These are phyloP conservation scores for Anagrus nilaparvatae DNA, from an alignment of 1,140 invertebrate species.

Conservation along the genomic window DNA sequence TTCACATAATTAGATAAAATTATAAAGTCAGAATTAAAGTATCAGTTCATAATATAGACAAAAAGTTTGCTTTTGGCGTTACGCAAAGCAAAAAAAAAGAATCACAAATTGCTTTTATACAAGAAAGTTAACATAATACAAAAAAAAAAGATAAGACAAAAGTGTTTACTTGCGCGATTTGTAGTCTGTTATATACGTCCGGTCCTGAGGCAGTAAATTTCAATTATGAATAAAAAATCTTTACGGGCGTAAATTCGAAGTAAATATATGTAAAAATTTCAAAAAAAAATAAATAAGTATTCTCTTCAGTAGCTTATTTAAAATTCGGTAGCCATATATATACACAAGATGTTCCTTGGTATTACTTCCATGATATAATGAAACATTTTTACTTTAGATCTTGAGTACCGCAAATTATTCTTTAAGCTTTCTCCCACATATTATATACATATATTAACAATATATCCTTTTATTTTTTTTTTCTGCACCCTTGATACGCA, in stretches of 20 bases:
- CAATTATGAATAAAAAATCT: slow-evolving; percentile 42
- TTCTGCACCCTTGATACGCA: neutral
- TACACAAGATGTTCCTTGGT: slow-evolving; percentile 23
- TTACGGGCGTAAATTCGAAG: no score
- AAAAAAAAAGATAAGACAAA: slow-evolving; percentile 31
- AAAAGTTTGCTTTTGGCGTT: no score
- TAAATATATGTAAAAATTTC: no score
- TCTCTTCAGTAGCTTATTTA: slow-evolving; percentile 40
- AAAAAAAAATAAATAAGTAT: no score
- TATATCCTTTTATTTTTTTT: neutral
- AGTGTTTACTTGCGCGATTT: slow-evolving; percentile 40
- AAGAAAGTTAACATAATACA: no score
- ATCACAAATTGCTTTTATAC: no score
- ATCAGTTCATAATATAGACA: no score
- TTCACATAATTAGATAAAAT: no score
- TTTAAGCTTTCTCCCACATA: slow-evolving; percentile 21
- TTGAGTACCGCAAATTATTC: slow-evolving; percentile 39
- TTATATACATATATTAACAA: neutral
- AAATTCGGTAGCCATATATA: slow-evolving; percentile 40
- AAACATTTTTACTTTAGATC: slow-evolving; percentile 44
- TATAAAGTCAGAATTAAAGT: no score
- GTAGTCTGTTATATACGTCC: slow-evolving; percentile 32
- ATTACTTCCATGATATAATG: slow-evolving; percentile 35
- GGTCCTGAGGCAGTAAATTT: slow-evolving; percentile 37
- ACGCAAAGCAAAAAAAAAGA: no score